Base-by-base conservation (phyloP, 2,113 vertebrate species). In the Clarias magur region DNA sequence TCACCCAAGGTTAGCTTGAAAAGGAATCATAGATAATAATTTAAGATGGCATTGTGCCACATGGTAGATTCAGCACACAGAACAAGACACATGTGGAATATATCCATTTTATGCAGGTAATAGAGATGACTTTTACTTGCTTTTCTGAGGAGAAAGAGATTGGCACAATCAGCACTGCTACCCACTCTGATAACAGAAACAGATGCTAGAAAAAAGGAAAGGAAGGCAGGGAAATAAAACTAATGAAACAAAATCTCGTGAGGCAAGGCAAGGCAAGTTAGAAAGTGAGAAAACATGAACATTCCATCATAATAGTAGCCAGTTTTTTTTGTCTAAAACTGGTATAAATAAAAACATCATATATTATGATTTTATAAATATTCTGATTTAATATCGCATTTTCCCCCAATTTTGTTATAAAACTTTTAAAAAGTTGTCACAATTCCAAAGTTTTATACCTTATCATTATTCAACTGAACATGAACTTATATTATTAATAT, bases 181-280 rank as follows among this genome's bases (percentile, higher is more conserved):
- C 25, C 84, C 0, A 10, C 85, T 23, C 25, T 92, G 89, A 94
- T 92, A 87, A 88, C 80, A 89, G 89, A 92, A 94, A 88, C 93
- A 94, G 92, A 91, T 88, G 87, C 48, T 9, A 62, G 34, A n/a
- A 57, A 73, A 80, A 78, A 78, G 25, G 13, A 76, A 25, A 54
- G 73, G 11, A 76, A n/a, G 25, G 23, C 73, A 16, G 23, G 38
- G n/a, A 83, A 65, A 86, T 56, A 27, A 42, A 38, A 63, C 60
- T 48, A 48, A 48, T 48, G 48, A 48, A 30, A 65, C 42, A 59
- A 62, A 6, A 42, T 34, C 78, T 7, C 56, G 6, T 3, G 76
- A 85, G 34, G 48, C 70, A 17, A 56, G 34, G 48, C 70, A 17
- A 56, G 3, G 30, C 54, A 60, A 72, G 16, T 16, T 62, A 72